These are phyloP conservation scores for Amiota mariae DNA, from an alignment of 2,888 invertebrate genomes.

Conservation along the genomic window DNA sequence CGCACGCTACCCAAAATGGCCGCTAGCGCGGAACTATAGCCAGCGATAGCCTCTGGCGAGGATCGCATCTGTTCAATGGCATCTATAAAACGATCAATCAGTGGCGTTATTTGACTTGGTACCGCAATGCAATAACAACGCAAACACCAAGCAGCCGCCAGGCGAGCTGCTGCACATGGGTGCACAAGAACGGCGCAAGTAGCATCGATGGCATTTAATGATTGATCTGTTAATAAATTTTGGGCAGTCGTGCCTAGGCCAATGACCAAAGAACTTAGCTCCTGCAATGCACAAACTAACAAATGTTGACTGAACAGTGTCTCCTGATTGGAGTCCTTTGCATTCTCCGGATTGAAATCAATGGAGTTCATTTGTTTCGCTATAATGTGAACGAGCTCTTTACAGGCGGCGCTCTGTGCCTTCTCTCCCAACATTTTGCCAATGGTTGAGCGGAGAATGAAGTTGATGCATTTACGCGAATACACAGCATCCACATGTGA, in stretches of 20 bases:
- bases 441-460: slow-evolving; percentile 91
- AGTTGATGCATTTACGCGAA: slow-evolving; percentile 97
- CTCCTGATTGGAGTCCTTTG: slow-evolving; percentile 92
- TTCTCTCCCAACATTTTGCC: slow-evolving; percentile 97
- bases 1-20: slow-evolving; percentile 94
- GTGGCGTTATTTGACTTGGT: slow-evolving; percentile 93
- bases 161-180: slow-evolving; percentile 92
- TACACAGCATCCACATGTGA: slow-evolving; percentile 98
- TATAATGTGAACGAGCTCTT: slow-evolving; percentile 93
- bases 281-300: slow-evolving; percentile 92
- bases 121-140: slow-evolving; percentile 92
- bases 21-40: slow-evolving; percentile 94
- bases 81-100: slow-evolving; percentile 91
- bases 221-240: slow-evolving; percentile 90
- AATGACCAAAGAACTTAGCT: slow-evolving; percentile 91
- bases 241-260: slow-evolving; percentile 96
- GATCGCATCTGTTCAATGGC: slow-evolving; percentile 91
- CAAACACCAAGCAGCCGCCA: slow-evolving; percentile 96
- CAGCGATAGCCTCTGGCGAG: slow-evolving; percentile 89
- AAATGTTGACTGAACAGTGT: slow-evolving; percentile 92
- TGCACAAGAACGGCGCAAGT: slow-evolving; percentile 86
- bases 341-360: slow-evolving; percentile 93
- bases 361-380: slow-evolving; percentile 96
- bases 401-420: slow-evolving; percentile 95
- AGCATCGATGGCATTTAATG: slow-evolving; percentile 80